These are phyloP conservation scores for Stratiolaelaps scimitus DNA, from an alignment of 1,140 invertebrate species.

Conservation along the genomic window DNA sequence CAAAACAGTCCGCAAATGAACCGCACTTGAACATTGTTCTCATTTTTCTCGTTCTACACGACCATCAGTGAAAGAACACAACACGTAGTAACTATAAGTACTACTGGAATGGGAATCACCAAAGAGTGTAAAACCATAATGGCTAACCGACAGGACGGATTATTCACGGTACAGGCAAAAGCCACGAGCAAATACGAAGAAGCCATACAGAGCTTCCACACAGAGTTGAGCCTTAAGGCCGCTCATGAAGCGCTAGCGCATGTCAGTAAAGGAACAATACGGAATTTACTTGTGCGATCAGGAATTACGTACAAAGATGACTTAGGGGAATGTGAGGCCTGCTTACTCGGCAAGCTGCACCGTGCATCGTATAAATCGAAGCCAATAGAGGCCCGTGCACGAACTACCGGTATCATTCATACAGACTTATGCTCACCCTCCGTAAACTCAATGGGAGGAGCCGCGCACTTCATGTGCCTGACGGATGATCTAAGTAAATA, in stretches of 20 bases:
- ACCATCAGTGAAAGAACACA: too few relatives aligned
- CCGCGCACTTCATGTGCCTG: neutral
- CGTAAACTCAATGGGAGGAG: neutral
- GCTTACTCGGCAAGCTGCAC: neutral
- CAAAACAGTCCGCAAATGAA: too few relatives aligned
- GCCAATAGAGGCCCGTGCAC: neutral
- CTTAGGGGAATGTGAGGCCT: neutral
- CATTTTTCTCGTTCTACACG: too few relatives aligned
- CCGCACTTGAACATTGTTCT: too few relatives aligned
- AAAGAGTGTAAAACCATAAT: too few relatives aligned
- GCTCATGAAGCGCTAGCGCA: too few relatives aligned
- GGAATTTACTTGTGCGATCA: neutral
- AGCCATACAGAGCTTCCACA: neutral
- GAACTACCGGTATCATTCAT: neutral
- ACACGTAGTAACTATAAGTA: too few relatives aligned
- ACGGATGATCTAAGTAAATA: neutral
- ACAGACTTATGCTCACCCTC: neutral
- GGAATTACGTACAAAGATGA: constrained; percentile 3
- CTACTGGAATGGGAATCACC: too few relatives aligned
- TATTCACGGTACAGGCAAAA: too few relatives aligned
- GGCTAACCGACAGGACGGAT: neutral
- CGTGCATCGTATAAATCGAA: neutral
- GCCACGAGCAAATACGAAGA: neutral
- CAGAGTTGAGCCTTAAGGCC: neutral
- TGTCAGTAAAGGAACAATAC: too few relatives aligned